Conservation (phyloP, 1,140 invertebrate genomes). For the Belonocnema kinseyi region DNA sequence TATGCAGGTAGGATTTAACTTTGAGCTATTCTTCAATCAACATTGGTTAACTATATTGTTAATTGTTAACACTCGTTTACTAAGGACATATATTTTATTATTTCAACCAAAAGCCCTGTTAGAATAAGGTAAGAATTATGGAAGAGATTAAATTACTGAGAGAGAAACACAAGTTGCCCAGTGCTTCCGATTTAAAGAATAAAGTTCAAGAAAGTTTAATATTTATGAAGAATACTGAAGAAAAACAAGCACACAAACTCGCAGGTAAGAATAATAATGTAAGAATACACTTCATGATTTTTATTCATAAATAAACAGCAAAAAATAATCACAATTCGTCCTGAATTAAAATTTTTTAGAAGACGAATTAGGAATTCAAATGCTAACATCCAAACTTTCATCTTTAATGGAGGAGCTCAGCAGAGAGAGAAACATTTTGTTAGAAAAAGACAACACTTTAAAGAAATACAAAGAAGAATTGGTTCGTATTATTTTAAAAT, state of each 20-base stretch:
- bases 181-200: neutral
- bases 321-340: neutral
- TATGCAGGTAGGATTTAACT: too few relatives aligned
- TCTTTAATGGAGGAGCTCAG: neutral
- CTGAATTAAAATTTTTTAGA: neutral
- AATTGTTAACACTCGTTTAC: too few relatives aligned
- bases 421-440: neutral
- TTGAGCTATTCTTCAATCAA: too few relatives aligned
- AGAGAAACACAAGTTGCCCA: neutral
- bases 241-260: neutral
- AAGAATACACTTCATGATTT: too few relatives aligned
- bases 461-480: slow-evolving; percentile 5
- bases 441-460: neutral
- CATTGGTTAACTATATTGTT: too few relatives aligned
- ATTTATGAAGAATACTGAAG: neutral
- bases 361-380: slow-evolving; percentile 3
- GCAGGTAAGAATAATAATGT: neutral
- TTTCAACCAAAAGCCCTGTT: neutral
- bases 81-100: too few relatives aligned
- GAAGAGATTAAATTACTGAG: neutral
- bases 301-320: too few relatives aligned
- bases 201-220: slow-evolving; percentile 5
- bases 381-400: neutral
- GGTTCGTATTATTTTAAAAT: neutral
- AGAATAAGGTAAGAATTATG: neutral